Evolutionary conservation across 2,888 invertebrate genomes (phyloP), one percentile per base, ranked within the genome.

Genomic region (Aphodius sticticus): DNA sequence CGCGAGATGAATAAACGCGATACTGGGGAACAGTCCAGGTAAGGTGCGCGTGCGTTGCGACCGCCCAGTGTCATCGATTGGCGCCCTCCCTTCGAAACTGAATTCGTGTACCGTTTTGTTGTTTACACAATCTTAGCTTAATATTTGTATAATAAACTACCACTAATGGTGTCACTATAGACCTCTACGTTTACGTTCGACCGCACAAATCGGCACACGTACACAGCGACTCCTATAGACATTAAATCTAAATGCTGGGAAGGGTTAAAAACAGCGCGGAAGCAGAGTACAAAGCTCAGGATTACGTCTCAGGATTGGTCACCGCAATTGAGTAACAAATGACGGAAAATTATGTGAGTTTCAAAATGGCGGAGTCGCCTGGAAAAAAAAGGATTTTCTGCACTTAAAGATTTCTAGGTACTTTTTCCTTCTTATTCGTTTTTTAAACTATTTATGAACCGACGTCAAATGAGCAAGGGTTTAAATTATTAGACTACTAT

Each of bases 11-110:
- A 85, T 84, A 81, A 83, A 82, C 70, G 77, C 81, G 82, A 83
- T 77, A 71, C 77, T 77, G 76, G 81, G 82, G 53, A 53, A 53
- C 69, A 83, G 83, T 82, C 85, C 87, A 88, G 88, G 88, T 87
- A 87, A 86, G 87, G 84, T 87, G 87, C 87, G 87, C 86, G 84
- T 82, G 86, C 87, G 87, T 86, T 84, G 83, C 83, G 80, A 82
- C 16, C 74, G 82, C 83, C 84, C 83, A 82, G 82, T 84, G 86
- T 87, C 87, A 87, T 88, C 86, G 88, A 87, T 87, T 87, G 87
- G 87, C 86, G 85, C 85, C 83, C 84, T 81, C 84, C 77, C 83
- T 53, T 53, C 82, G 83, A 26, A 16, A 36, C 15, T 74, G 36
- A 74, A 74, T n/a, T 35, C 36, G 37, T 36, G 35, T 36, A 9